phyloP scores from a whole-genome alignment of 2,113 vertebrate species.

The Platycercus adscitus region DNA sequence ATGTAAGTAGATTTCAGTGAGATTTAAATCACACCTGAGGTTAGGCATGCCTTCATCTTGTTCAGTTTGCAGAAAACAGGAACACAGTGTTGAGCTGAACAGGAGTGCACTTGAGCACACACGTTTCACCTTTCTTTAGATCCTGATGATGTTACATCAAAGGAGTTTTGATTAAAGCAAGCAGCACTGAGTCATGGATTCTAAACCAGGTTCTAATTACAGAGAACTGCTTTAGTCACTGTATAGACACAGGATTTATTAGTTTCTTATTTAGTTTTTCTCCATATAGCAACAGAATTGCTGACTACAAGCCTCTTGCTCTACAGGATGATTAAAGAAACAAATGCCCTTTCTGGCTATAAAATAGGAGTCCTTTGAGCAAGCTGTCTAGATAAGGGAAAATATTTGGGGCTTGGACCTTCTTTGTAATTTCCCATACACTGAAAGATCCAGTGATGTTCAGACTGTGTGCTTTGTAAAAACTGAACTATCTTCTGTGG shows the following conservation, averaged over 20 bases:
- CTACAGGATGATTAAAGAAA: conserved; percentile 66
- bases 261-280: background rate
- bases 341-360: conserved; percentile 53
- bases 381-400: conserved; percentile 73
- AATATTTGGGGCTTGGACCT: conserved; percentile 66
- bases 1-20: background rate
- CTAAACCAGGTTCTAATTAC: background rate
- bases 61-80: background rate
- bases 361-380: conserved; percentile 69
- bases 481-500: background rate
- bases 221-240: background rate
- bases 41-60: background rate
- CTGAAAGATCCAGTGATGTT: background rate
- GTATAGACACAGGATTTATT: background rate
- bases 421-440: conserved; percentile 26
- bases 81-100: background rate
- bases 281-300: background rate
- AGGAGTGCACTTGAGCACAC: background rate
- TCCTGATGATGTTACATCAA: background rate
- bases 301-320: conserved; percentile 30
- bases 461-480: background rate
- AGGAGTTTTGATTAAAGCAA: conserved; percentile 14
- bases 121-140: background rate
- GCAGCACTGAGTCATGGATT: background rate
- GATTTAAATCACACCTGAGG: background rate